Base-by-base conservation (phyloP, 2,797 vertebrate species). In the Galago senegalensis region DNA sequence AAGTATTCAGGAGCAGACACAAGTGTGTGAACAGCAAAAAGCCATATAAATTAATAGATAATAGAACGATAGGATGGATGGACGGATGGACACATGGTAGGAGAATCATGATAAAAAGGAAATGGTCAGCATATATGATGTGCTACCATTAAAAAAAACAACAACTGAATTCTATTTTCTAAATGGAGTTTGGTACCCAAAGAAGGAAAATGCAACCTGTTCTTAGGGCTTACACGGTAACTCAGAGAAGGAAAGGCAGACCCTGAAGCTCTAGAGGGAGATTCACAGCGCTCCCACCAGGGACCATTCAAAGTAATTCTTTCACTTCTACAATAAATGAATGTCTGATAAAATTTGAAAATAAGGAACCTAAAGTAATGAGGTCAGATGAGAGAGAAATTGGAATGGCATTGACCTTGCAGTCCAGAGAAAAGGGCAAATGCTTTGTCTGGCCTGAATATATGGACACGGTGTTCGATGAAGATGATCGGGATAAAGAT, bases 191-290 rank as follows among this genome's bases (percentile, higher is more conserved):
- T 63, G 18, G 6, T 46, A 76, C 49, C 34, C 76, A 58, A 46
- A 72, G 76, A 69, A 91, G 18, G 61, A 53, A 90, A 93, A 56
- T 53, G 27, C 49, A 70, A 77, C n/a, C 61, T 80, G 6, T 82
- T 81, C 67, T 60, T 23, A 23, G 56, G 23, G 40, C 61, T 87
- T 69, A 12, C 31, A 63, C 73, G 73, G 21, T 40, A 40, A 76
- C 61, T 87, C 60, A 40, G n/a, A 88, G 82, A 81, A 76, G 69
- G 83, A 70, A 76, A 89, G 91, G 40, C 63, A 77, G 88, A 89
- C 56, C 70, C 27, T 3, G 31, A 70, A 34, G 17, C 43, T 79
- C 29, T 60, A 12, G 12, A 69, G 20, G 49, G 27, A 69, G 16
- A 67, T 23, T 72, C 13, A 63, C 11, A 7, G 4, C 13, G 53